Base-by-base conservation (phyloP, 2,797 vertebrate genomes). In the Xenopus petersii region DNA sequence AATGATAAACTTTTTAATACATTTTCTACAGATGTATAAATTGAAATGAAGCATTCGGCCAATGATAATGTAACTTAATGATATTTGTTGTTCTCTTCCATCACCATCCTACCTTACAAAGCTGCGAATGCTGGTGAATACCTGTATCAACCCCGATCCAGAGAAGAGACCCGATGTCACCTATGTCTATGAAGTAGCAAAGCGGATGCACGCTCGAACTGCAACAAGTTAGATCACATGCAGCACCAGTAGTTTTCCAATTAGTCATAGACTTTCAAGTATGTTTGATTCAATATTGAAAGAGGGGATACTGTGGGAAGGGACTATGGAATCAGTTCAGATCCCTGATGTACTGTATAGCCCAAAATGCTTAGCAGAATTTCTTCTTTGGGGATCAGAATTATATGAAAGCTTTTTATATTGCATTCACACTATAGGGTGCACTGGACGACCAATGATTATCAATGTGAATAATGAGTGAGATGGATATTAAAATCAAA, bases 71-170 rank as follows among this genome's bases (percentile, higher is more conserved):
- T 42, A 42, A 42, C 36, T 42, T 42, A 36, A 36, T 36, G 33
- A 36, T 42, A 42, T 42, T 42, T 42, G 36, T 42, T 42, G 6
- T 51, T 51, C 15, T 51, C 49, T 51, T 51, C 10, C 15, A 5
- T 10, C 49, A 2, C 49, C 49, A 51, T 12, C 36, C 36, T 51
- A 15, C 10, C 49, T n/a, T 56, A 8, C 7, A 56, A 16, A 99
- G 97, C 91, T 99, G 81, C 94, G 97, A 73, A 96, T 98, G 55
- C 82, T 99, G 91, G 95, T 99, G 85, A 97, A 98, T 82, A 94
- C 95, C 88, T 99, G 97, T 92, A 99, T 99, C 92, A 98, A 94
- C 86, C 97, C 96, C 0, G 97, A 98, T 88, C 96, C 97, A 0
- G 97, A 99, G 93, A 97, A 95, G 92, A 93, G 97, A 85, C 97